phyloP scores from a whole-genome alignment of 2,888 invertebrate species.

The Ypsolopha scabrella region DNA sequence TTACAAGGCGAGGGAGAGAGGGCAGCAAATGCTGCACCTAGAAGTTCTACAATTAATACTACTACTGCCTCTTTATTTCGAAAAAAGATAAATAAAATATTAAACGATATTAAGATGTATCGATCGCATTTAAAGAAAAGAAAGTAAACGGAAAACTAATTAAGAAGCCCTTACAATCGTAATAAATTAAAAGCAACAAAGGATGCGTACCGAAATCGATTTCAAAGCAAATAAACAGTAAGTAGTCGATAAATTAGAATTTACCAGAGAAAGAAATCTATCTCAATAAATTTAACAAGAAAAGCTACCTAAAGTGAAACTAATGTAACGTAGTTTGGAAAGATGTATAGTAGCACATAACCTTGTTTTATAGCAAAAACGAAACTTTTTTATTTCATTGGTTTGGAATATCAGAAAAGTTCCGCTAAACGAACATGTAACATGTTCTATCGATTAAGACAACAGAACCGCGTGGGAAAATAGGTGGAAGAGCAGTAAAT shows the following conservation, averaged over 20 bases:
- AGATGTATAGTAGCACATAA: neutral
- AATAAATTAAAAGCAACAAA: slow-evolving; percentile 27
- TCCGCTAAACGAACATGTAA: neutral
- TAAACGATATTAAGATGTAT: neutral
- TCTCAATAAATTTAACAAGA: slow-evolving; percentile 12
- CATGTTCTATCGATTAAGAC: neutral
- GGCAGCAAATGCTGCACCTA: neutral
- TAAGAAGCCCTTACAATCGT: slow-evolving; percentile 23
- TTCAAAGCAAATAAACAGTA: slow-evolving; percentile 15
- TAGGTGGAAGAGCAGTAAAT: neutral
- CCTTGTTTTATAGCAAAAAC: neutral
- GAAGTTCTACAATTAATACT: neutral
- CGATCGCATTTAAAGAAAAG: neutral
- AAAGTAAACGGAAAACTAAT: slow-evolving; percentile 20
- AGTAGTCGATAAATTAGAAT: slow-evolving; percentile 20
- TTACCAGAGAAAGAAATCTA: slow-evolving; percentile 18
- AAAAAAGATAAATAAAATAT: too few species aligned
- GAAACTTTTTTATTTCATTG: neutral
- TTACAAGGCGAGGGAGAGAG: slow-evolving; percentile 32
- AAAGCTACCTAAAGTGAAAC: slow-evolving; percentile 13
- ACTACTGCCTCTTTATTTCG: too few species aligned
- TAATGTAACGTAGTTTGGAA: slow-evolving; percentile 5
- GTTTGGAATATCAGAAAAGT: neutral
- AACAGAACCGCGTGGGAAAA: neutral
- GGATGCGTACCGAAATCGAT: slow-evolving; percentile 20